A percentile compares a stretch with the other conserved stretches of the same genome.
Evolutionary conservation across 2,888 invertebrate species (phyloP).

Genomic region (Agrotis clavis): DNA sequence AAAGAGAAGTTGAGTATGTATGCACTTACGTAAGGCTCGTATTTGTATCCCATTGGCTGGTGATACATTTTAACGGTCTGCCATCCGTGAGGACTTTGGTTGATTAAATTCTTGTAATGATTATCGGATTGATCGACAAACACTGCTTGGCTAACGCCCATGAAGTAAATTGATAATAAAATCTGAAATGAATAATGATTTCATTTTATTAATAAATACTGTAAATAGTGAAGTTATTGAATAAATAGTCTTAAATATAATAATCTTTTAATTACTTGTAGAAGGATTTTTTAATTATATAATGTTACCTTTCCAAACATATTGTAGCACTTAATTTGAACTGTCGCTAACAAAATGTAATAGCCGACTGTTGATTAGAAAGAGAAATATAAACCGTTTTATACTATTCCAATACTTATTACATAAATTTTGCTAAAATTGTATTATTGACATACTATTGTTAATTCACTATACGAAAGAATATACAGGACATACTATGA

Average conservation of each 20-base stretch:
- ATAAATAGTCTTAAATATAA: background rate
- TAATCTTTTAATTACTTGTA: background rate
- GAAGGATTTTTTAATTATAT: background rate
- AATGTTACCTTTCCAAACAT: constrained; percentile 81
- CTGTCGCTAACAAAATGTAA: constrained; percentile 81
- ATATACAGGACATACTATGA: constrained; percentile 70
- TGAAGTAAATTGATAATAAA: constrained; percentile 75
- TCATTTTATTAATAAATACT: too few relatives aligned
- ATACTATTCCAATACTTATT: constrained; percentile 87
- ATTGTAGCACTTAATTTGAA: constrained; percentile 78
- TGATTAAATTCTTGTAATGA: constrained; percentile 51
- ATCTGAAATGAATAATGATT: constrained; percentile 76
- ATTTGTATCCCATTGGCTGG: constrained; percentile 73
- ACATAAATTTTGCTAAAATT: constrained; percentile 84
- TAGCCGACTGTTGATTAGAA: constrained; percentile 84
- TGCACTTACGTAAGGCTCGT: constrained; percentile 81
- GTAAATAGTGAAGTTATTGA: background rate
- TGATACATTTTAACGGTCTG: constrained; percentile 81
- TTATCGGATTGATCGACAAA: constrained; percentile 75
- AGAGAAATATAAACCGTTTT: constrained; percentile 82
- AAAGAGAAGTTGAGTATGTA: constrained; percentile 21
- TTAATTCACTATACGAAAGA: constrained; percentile 70
- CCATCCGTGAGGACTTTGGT: constrained; percentile 74
- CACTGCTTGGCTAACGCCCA: constrained; percentile 76
- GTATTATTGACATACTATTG: constrained; percentile 75